Evolutionary conservation across 1,140 invertebrate species (phyloP), one percentile per base, ranked within the genome.

Genomic region (Bombus sylvicola): DNA sequence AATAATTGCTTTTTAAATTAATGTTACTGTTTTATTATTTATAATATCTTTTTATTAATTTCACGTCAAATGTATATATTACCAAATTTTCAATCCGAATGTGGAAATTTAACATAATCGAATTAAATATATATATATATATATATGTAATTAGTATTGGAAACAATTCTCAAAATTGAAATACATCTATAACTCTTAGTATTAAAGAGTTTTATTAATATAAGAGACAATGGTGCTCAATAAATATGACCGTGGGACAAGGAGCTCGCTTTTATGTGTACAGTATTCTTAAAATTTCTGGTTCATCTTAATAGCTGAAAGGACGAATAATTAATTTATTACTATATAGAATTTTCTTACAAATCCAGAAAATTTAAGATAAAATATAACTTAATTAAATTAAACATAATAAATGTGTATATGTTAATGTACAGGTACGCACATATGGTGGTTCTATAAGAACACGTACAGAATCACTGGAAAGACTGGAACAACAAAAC

Each of bases 361-460:
- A 68, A 86, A 87, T 88, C 88, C 91, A 92, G 91, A 91, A 88
- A 91, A 86, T 92, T 91, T 91, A 87, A 92, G 88, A 89, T 25
- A 81, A 91, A 75, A 72, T 88, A 62, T 84, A 47, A 87, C 62
- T 88, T 71, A 87, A 84, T 81, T 87, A 47, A 87, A 74, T 74
- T 78, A 72, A 34, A 83, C 81, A 41, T 22, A 64, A 81, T 85
- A 84, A 74, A 85, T 90, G 72, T 64, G 71, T 86, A 79, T 82
- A 76, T 89, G 31, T 89, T 86, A 77, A 81, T 88, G 69, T 88
- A 80, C 90, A 96, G 95, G 94, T 96, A 68, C 94, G 95, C 81
- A 97, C 96, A 43, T 96, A 96, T 89, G 96, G 96, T 87, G 97
- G 97, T 76, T 97, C 97, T 41, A 96, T 97, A 83, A 95, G 97